Conservation (phyloP, 1,140 invertebrate genomes). For the Tetramorium alpestre region DNA sequence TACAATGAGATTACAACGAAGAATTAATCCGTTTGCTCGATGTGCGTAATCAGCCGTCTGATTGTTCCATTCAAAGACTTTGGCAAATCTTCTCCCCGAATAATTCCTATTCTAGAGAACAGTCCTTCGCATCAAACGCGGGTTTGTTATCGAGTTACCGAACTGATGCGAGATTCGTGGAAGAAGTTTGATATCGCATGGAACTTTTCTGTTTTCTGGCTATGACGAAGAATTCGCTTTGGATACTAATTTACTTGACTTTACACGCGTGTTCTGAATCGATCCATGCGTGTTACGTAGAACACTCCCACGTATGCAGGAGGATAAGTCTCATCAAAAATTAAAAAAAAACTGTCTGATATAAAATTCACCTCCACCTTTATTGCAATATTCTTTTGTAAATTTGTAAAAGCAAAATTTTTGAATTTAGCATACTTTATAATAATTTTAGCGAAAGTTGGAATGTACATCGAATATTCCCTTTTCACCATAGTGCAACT, state of each 20-base stretch:
- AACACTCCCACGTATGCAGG: too few species aligned
- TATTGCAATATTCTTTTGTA: background rate
- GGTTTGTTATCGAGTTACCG: conserved; percentile 50
- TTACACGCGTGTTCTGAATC: conserved; percentile 34
- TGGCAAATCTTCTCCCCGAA: conserved; percentile 41
- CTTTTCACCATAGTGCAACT: background rate
- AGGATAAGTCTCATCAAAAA: background rate
- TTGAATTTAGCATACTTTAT: background rate
- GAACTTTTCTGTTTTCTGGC: conserved; percentile 39
- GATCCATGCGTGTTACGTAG: background rate
- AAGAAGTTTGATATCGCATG: conserved; percentile 47
- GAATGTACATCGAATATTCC: background rate
- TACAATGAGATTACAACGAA: conserved; percentile 46
- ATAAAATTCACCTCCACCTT: background rate
- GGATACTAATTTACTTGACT: conserved; percentile 44
- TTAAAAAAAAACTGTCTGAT: background rate
- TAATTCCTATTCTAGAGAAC: conserved; percentile 19
- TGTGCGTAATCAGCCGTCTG: conserved; percentile 64
- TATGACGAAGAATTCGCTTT: conserved; percentile 1
- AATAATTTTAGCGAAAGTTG: background rate
- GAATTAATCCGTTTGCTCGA: conserved; percentile 57
- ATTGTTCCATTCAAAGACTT: conserved; percentile 63
- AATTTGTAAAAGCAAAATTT: background rate
- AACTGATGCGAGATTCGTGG: conserved; percentile 47
- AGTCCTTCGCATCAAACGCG: conserved; percentile 22